A percentile compares a stretch with the other conserved stretches of the same genome.
These are phyloP conservation scores for Oncorhynchus mykiss DNA, from an alignment of 2,113 vertebrate species.

Conservation along the genomic window DNA sequence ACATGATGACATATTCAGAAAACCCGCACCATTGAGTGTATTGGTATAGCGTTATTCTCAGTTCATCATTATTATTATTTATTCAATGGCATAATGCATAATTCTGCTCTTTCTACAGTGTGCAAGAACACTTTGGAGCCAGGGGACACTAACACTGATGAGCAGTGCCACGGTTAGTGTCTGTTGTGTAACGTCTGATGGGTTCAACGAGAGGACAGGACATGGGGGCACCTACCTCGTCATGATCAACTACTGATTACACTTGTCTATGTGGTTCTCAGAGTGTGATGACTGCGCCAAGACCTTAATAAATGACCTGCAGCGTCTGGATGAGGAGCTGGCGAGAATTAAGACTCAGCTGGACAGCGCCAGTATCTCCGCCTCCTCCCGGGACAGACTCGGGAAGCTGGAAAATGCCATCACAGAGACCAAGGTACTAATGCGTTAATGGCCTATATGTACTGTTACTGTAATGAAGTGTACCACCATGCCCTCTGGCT, in stretches of 20 bases:
- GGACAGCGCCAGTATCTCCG: slow-evolving; percentile 69
- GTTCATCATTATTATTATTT: too few relatives aligned
- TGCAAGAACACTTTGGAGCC: slow-evolving; percentile 84
- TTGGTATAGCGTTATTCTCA: slow-evolving; percentile 52
- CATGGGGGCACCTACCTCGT: slow-evolving; percentile 25
- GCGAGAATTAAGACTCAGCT: slow-evolving; percentile 77
- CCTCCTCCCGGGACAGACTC: slow-evolving; percentile 73
- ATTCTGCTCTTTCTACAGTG: slow-evolving; percentile 69
- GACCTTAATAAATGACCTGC: slow-evolving; percentile 82
- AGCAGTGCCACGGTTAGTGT: slow-evolving; percentile 82
- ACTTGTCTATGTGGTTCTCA: slow-evolving; percentile 57
- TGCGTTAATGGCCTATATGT: neutral
- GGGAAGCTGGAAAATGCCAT: slow-evolving; percentile 77
- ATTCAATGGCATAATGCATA: neutral
- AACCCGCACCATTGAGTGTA: neutral
- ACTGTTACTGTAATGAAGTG: slow-evolving; percentile 41
- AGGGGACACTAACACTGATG: slow-evolving; percentile 79
- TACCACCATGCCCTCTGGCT: neutral
- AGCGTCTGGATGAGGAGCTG: slow-evolving; percentile 76
- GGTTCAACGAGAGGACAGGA: slow-evolving; percentile 4
- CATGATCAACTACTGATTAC: neutral
- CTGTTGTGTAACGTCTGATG: slow-evolving; percentile 66
- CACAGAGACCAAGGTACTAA: slow-evolving; percentile 80
- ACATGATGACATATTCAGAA: too few relatives aligned
- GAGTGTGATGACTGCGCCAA: slow-evolving; percentile 91